phyloP scores from a whole-genome alignment of 2,888 invertebrate genomes.

The Cremastobaeus sp. region DNA sequence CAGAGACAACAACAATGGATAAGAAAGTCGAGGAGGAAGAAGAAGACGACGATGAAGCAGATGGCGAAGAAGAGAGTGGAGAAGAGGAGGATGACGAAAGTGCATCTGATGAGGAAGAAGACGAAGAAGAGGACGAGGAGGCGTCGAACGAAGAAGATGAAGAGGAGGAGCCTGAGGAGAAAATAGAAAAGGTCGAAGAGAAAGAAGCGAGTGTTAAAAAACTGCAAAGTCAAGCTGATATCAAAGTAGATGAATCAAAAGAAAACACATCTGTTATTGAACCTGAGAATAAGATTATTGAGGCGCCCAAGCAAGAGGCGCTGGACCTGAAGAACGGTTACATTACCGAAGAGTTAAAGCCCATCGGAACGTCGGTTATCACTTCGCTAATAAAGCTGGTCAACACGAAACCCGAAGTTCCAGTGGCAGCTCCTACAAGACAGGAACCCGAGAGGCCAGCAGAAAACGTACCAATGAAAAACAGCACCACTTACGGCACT shows the following conservation, averaged over 20 bases:
- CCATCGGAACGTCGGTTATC: conserved; percentile 75
- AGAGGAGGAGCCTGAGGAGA: conserved; percentile 7
- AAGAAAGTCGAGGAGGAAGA: conserved; percentile 59
- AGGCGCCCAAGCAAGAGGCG: not conserved
- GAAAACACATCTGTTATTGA: no score
- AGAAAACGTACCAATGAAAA: conserved; percentile 18
- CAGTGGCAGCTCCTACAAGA: conserved; percentile 52
- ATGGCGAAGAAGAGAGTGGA: conserved; percentile 39
- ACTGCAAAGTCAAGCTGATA: no score
- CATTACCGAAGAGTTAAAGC: conserved; percentile 62
- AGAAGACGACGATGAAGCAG: conserved; percentile 44
- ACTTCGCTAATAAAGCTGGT: conserved; percentile 72
- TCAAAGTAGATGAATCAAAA: conserved; percentile 16
- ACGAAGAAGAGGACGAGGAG: conserved; percentile 29
- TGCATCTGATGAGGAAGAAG: conserved; percentile 39
- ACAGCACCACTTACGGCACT: conserved; percentile 8
- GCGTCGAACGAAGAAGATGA: conserved; percentile 35
- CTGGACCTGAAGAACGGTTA: conserved; percentile 11
- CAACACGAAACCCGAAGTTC: conserved; percentile 48
- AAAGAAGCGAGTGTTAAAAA: no score
- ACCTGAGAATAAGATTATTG: no score
- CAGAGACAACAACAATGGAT: conserved; percentile 63
- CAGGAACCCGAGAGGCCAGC: conserved; percentile 53
- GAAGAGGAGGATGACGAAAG: no score
- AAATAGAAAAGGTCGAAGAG: not conserved